phyloP scores from a whole-genome alignment of 2,888 invertebrate species.

The Nephrotoma guestfalica region DNA sequence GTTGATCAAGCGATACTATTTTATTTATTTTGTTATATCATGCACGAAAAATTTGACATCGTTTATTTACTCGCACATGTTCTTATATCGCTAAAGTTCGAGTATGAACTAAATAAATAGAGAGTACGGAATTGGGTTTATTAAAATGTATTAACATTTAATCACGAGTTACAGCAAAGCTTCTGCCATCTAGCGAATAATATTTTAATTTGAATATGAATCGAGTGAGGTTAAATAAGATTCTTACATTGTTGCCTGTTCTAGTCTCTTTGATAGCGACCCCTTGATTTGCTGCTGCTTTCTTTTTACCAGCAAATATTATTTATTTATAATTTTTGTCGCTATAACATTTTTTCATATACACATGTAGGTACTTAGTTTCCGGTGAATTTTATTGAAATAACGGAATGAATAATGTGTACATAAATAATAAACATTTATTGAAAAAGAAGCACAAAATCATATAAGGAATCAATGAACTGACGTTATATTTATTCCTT shows the following conservation, averaged over 20 bases:
- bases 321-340: neutral
- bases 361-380: neutral
- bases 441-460: neutral
- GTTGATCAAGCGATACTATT: neutral
- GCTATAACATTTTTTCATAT: neutral
- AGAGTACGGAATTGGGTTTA: no score
- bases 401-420: neutral
- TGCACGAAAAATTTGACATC: neutral
- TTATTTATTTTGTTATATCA: neutral
- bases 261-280: no score
- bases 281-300: no score
- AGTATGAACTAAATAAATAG: no score
- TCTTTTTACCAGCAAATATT: neutral
- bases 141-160: no score
- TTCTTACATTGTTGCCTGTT: no score
- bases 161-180: no score
- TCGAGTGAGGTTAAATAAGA: no score
- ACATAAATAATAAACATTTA: neutral
- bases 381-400: neutral
- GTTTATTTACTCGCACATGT: no score
- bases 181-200: no score
- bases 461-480: neutral
- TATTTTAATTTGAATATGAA: no score
- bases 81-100: no score
- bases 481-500: neutral